Evolutionary conservation across 2,888 invertebrate genomes (phyloP).

Genomic region (Eristalinus aeneus): DNA sequence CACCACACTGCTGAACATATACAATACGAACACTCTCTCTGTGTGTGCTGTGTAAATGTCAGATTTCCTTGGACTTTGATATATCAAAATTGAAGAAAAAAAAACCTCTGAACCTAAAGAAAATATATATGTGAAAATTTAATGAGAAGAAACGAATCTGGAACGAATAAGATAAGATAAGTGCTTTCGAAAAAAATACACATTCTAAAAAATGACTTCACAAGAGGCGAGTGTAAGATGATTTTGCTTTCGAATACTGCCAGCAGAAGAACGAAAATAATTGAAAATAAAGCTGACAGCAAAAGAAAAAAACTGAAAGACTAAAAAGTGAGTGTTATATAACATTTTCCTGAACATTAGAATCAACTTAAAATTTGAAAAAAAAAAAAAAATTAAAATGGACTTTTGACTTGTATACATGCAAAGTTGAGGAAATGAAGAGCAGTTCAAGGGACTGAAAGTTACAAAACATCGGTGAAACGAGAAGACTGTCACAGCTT

Average conservation of each 20-base stretch:
- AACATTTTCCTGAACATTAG: constrained; percentile 12
- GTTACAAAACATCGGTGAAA: not conserved
- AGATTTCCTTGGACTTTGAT: constrained; percentile 62
- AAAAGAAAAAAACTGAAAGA: constrained; percentile 21
- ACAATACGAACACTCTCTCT: constrained; percentile 4
- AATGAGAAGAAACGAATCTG: constrained; percentile 26
- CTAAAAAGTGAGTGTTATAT: constrained; percentile 68
- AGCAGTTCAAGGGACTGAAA: not conserved
- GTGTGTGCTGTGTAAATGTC: constrained; percentile 40
- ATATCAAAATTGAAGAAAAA: constrained; percentile 45
- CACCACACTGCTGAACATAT: constrained; percentile 10
- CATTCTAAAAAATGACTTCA: constrained; percentile 15
- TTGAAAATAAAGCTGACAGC: not conserved
- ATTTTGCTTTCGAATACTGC: constrained; percentile 36
- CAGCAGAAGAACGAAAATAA: not conserved
- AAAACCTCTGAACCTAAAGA: constrained; percentile 46
- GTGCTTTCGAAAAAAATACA: constrained; percentile 40
- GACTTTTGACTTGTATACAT: constrained; percentile 20
- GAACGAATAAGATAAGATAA: constrained; percentile 68
- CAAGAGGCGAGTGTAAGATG: constrained; percentile 41
- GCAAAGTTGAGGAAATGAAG: not conserved
- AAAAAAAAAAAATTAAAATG: too few relatives aligned
- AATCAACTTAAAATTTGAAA: constrained; percentile 1
- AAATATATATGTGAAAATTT: constrained; percentile 34
- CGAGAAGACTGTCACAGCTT: not conserved